A percentile compares a stretch with the other conserved stretches of the same genome.
Conservation (phyloP, 2,888 invertebrate species). For the Agriotes lineatus region DNA sequence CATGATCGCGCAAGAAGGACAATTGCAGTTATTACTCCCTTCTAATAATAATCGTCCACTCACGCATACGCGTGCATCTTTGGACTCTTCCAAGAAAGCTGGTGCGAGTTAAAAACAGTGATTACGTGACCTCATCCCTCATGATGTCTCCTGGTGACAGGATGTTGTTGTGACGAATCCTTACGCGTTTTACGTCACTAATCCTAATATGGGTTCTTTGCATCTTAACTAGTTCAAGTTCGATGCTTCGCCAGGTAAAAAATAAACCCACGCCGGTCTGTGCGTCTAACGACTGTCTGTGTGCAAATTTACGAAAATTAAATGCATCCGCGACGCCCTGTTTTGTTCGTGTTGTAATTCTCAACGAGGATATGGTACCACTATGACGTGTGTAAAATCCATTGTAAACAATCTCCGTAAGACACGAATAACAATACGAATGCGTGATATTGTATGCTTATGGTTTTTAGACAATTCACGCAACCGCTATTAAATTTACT, state of each 20-base stretch:
- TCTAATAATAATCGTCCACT: constrained; percentile 1
- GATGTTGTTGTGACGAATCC: constrained; percentile 26
- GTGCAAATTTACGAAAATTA: neutral
- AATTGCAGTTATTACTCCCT: neutral
- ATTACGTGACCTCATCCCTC: constrained; percentile 20
- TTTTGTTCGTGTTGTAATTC: constrained; percentile 5
- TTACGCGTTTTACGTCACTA: constrained; percentile 28
- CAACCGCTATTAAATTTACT: too few relatives aligned
- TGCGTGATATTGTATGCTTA: too few relatives aligned
- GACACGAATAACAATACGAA: too few relatives aligned
- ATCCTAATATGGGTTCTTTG: constrained; percentile 27
- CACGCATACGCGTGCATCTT: constrained; percentile 10
- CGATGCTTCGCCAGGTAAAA: neutral
- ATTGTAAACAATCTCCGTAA: too few relatives aligned
- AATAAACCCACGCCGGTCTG: neutral
- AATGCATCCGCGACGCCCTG: neutral
- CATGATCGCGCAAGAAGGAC: too few relatives aligned
- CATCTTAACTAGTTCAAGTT: constrained; percentile 23
- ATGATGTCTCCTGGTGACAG: constrained; percentile 14
- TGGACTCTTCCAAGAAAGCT: constrained; percentile 4
- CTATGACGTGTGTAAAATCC: neutral
- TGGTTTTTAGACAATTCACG: too few relatives aligned
- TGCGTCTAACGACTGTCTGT: constrained; percentile 7
- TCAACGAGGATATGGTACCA: neutral
- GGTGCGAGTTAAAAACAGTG: constrained; percentile 8